Conservation (phyloP, 2,888 invertebrate species). For the Dendrolimus houi region DNA sequence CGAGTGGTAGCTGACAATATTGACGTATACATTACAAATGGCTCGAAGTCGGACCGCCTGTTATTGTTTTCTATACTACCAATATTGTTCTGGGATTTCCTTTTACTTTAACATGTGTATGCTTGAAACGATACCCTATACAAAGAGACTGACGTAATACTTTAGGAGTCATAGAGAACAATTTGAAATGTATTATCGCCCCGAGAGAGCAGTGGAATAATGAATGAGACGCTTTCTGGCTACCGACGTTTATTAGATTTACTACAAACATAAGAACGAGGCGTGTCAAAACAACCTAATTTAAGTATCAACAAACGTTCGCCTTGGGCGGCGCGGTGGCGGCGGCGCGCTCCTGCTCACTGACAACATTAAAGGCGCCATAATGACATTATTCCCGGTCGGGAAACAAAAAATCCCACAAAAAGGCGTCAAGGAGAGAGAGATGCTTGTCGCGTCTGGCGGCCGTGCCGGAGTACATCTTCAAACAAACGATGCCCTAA, state of each 20-base stretch:
- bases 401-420: slow-evolving; percentile 64
- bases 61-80: slow-evolving; percentile 43
- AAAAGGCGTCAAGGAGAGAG: slow-evolving; percentile 66
- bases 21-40: slow-evolving; percentile 59
- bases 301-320: slow-evolving; percentile 76
- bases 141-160: neutral
- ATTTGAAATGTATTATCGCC: slow-evolving; percentile 35
- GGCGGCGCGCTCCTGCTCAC: slow-evolving; percentile 55
- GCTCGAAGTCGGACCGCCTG: slow-evolving; percentile 29
- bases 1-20: slow-evolving; percentile 61
- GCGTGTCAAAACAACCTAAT: slow-evolving; percentile 76
- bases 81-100: slow-evolving; percentile 30
- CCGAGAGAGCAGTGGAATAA: slow-evolving; percentile 40
- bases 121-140: too few relatives aligned
- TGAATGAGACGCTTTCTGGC: slow-evolving; percentile 53
- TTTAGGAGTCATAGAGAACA: slow-evolving; percentile 18
- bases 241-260: slow-evolving; percentile 72
- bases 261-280: slow-evolving; percentile 73
- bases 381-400: slow-evolving; percentile 74
- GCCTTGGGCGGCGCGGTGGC: slow-evolving; percentile 56
- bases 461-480: slow-evolving; percentile 20
- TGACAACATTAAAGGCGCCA: slow-evolving; percentile 75
- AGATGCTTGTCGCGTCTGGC: slow-evolving; percentile 38
- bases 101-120: slow-evolving; percentile 8
- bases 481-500: slow-evolving; percentile 43